These are phyloP conservation scores for Tetramorium parvispinum DNA, from an alignment of 1,140 invertebrate genomes.

Conservation along the genomic window DNA sequence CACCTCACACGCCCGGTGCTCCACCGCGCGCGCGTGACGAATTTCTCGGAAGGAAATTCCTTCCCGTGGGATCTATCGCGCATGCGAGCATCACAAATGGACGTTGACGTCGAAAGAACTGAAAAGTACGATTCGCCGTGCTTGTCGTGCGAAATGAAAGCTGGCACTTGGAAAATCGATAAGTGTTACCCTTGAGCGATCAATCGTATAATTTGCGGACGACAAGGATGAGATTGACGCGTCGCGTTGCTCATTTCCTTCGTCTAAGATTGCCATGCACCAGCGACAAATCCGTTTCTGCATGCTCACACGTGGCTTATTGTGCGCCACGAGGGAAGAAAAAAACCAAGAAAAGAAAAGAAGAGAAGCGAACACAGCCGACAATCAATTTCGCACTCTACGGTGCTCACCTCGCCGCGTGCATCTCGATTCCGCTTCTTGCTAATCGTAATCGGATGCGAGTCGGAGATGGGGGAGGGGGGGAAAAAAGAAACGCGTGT, in stretches of 20 bases:
- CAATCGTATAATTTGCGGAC: conserved; percentile 45
- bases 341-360: not conserved
- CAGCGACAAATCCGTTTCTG: conserved; percentile 11
- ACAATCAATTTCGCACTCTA: conserved; percentile 44
- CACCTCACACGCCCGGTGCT: not conserved
- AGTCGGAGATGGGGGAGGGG: not conserved
- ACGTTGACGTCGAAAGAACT: not conserved
- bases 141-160: not conserved
- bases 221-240: not conserved
- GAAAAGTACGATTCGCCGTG: conserved; percentile 17
- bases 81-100: not conserved
- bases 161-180: conserved; percentile 43
- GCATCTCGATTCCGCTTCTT: conserved; percentile 36
- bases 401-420: not conserved
- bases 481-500: no score
- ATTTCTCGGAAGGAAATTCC: no score
- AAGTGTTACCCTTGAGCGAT: conserved; percentile 36
- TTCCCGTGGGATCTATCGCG: not conserved
- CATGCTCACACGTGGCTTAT: not conserved
- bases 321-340: not conserved
- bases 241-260: not conserved
- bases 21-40: not conserved
- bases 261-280: conserved; percentile 7
- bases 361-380: not conserved
- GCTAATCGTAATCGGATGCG: conserved; percentile 18